Evolutionary conservation across 92 coral and sea anemone species (phyloP), one percentile per base, ranked within the genome.

Genomic region (Meandrina meandrites): DNA sequence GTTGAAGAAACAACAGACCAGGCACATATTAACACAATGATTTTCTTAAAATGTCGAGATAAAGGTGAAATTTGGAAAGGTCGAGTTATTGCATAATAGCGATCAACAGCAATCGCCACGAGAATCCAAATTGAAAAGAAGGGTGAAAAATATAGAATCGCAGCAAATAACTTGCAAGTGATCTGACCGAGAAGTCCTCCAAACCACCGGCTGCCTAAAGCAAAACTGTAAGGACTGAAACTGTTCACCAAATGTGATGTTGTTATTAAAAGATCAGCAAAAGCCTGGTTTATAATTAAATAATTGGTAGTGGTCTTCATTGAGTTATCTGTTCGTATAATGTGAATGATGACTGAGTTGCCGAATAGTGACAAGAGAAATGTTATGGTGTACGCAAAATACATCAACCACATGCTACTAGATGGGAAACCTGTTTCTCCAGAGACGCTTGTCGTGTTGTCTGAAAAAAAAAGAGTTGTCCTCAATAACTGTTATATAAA

Each of bases 91-190:
- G 83, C 83, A 57, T 31, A 79, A 36, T 31, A 79, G 5, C 83
- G 83, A 8, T 79, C 83, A 13, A 79, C 3, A 79, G 83, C 83
- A 56, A 79, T 79, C 4, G 83, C 24, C 10, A 35, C 83, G 17
- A 79, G 71, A 31, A 79, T 36, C 83, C 68, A 79, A 22, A 57
- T 14, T 34, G 83, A 54, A 58, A 79, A 32, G 31, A 0, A 12
- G 4, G 18, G 22, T 31, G 21, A 32, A 57, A 57, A 21, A 57
- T 32, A 79, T 24, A 18, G 0, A 10, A 8, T 2, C 21, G 5
- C 50, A 0, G 10, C 13, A 22, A 54, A 30, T 5, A 57, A 21
- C 50, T 54, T 79, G 72, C 83, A 79, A 12, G 83, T 79, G 12
- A 79, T 58, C 17, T 1, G 50, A 5, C 83, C 70, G 11, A 36